Evolutionary conservation across 1,140 invertebrate genomes (phyloP).

Genomic region (Homalodisca vitripennis): DNA sequence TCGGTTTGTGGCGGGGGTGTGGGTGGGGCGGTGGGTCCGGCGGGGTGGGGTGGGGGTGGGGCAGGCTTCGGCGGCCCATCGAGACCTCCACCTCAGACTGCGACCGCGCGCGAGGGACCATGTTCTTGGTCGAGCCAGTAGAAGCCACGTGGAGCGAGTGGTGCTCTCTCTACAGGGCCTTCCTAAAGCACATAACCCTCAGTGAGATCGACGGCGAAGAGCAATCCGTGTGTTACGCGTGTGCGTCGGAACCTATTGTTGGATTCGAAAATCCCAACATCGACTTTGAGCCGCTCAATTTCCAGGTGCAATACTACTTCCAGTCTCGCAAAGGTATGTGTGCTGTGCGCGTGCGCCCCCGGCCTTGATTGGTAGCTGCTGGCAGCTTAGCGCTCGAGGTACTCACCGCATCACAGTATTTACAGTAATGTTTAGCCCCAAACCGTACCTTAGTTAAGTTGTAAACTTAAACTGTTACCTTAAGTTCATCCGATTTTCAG

Average conservation of each 20-base stretch:
- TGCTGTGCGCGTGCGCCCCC: background rate
- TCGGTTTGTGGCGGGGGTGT: background rate
- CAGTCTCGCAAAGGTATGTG: slow-evolving; percentile 49
- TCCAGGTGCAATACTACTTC: slow-evolving; percentile 61
- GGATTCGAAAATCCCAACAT: slow-evolving; percentile 41
- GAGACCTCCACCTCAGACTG: background rate
- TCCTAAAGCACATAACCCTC: slow-evolving; percentile 60
- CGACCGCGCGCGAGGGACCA: background rate
- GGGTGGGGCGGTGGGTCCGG: background rate
- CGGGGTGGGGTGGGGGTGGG: background rate
- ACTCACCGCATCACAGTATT: no score
- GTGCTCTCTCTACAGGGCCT: slow-evolving; percentile 55
- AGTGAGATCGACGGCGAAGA: slow-evolving; percentile 63
- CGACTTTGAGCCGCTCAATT: slow-evolving; percentile 57
- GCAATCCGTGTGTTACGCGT: slow-evolving; percentile 56
- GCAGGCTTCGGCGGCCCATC: no score
- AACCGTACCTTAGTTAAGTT: no score
- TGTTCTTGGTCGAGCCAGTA: slow-evolving; percentile 24
- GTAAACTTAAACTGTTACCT: no score
- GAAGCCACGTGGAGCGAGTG: slow-evolving; percentile 51
- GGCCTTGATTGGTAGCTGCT: background rate
- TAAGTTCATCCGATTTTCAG: no score
- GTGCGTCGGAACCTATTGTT: slow-evolving; percentile 23
- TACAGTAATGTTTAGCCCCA: no score
- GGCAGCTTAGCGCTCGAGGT: background rate